Conservation (phyloP, 2,888 invertebrate species). For the Venustoraphidia nigricollis region DNA sequence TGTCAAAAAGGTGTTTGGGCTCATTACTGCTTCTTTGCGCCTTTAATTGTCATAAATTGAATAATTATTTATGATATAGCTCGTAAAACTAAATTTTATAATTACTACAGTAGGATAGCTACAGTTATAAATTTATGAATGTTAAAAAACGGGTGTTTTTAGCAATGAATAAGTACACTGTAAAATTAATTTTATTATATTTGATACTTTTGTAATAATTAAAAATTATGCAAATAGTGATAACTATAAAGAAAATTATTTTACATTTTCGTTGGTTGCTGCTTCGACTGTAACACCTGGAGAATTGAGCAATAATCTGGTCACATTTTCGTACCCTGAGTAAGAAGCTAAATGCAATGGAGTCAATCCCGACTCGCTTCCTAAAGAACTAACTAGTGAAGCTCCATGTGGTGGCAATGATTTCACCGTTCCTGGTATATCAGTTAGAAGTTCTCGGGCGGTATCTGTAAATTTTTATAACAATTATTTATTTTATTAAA, state of each 20-base stretch:
- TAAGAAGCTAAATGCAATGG: conserved; percentile 94
- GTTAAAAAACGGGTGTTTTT: too few species aligned
- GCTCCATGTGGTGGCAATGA: conserved; percentile 84
- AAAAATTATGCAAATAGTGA: not conserved
- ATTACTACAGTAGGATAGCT: too few species aligned
- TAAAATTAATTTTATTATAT: too few species aligned
- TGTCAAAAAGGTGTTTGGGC: too few species aligned
- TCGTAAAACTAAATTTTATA: too few species aligned
- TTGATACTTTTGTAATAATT: conserved; percentile 2
- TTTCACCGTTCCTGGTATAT: conserved; percentile 89
- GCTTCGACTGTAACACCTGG: conserved; percentile 97
- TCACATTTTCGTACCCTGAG: conserved; percentile 96
- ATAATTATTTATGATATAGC: too few species aligned
- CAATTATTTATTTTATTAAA: not conserved
- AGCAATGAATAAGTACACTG: too few species aligned
- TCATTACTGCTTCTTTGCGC: too few species aligned
- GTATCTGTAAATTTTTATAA: conserved; percentile 47
- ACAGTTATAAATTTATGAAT: too few species aligned
- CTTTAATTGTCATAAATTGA: too few species aligned
- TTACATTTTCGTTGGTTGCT: conserved; percentile 73
- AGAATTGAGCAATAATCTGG: conserved; percentile 85
- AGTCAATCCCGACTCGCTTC: conserved; percentile 93
- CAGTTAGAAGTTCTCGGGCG: conserved; percentile 79
- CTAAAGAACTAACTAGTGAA: conserved; percentile 70
- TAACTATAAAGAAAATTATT: too few species aligned